Evolutionary conservation across 1,140 invertebrate species (phyloP).

Genomic region (Elymnias hypermnestra): DNA sequence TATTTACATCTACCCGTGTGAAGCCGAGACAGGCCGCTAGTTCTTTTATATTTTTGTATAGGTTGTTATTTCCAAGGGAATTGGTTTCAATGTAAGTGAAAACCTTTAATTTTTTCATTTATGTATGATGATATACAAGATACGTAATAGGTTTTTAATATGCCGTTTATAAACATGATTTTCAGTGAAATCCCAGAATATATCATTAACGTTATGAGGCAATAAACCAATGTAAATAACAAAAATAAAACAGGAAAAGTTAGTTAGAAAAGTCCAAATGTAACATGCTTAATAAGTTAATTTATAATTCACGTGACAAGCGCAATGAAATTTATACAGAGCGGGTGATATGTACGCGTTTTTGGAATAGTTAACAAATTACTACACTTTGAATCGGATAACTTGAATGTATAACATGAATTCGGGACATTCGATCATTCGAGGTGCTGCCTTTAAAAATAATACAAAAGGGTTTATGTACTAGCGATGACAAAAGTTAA

Average conservation of each 20-base stretch:
- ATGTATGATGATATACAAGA: too few relatives aligned
- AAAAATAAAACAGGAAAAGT: constrained; percentile 1
- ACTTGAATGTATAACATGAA: constrained; percentile 21
- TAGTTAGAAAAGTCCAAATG: constrained; percentile 15
- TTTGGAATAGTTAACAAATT: constrained; percentile 24
- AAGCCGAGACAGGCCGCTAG: too few relatives aligned
- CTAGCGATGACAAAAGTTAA: constrained; percentile 4
- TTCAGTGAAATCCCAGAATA: too few relatives aligned
- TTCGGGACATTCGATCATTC: constrained; percentile 23
- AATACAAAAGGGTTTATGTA: constrained; percentile 21
- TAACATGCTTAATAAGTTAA: constrained; percentile 27
- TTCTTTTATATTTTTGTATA: too few relatives aligned
- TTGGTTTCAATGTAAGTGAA: too few relatives aligned
- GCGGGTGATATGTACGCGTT: constrained; percentile 11
- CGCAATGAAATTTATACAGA: constrained; percentile 14
- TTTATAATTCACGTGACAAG: constrained; percentile 26
- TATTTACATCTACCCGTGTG: too few relatives aligned
- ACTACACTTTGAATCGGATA: constrained; percentile 21
- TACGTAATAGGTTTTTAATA: too few relatives aligned
- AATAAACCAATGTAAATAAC: not conserved
- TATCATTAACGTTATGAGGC: too few relatives aligned
- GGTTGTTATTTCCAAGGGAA: too few relatives aligned
- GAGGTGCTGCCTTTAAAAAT: constrained; percentile 22
- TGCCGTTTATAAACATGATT: too few relatives aligned
- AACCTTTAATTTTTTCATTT: too few relatives aligned